These are phyloP conservation scores for Xiphydria camelus DNA, from an alignment of 2,888 invertebrate species.

Conservation along the genomic window DNA sequence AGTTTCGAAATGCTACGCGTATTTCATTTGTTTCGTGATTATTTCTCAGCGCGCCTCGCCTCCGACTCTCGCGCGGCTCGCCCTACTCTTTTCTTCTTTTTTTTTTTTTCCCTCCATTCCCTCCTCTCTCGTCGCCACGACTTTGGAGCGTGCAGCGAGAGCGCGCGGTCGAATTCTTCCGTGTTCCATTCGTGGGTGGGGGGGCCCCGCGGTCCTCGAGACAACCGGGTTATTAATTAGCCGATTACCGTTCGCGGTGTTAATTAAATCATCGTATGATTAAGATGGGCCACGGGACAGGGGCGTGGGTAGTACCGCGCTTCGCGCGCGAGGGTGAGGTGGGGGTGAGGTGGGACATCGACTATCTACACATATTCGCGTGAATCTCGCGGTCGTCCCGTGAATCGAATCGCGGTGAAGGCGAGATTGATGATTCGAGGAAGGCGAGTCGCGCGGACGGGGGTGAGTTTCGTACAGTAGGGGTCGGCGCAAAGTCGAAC, in stretches of 20 bases:
- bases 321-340: no score
- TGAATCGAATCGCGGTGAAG: no score
- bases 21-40: slow-evolving; percentile 24
- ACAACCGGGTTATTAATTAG: slow-evolving; percentile 5
- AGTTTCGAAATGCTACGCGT: slow-evolving; percentile 26
- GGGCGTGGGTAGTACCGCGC: no score
- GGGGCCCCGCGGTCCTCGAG: neutral
- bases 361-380: no score
- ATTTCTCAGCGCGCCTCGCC: slow-evolving; percentile 14
- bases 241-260: slow-evolving; percentile 13
- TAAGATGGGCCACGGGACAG: neutral
- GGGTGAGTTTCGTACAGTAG: no score
- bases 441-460: no score
- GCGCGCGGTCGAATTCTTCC: slow-evolving; percentile 18
- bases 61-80: neutral
- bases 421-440: no score
- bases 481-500: no score
- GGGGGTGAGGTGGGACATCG: no score
- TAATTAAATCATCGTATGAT: slow-evolving; percentile 13
- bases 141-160: slow-evolving; percentile 23
- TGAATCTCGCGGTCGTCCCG: no score
- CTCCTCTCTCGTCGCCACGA: slow-evolving; percentile 22
- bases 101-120: slow-evolving; percentile 6
- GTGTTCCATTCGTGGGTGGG: neutral
- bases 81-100: slow-evolving; percentile 13